phyloP scores from a whole-genome alignment of 1,140 invertebrate genomes.

The Tetraneura akinire region DNA sequence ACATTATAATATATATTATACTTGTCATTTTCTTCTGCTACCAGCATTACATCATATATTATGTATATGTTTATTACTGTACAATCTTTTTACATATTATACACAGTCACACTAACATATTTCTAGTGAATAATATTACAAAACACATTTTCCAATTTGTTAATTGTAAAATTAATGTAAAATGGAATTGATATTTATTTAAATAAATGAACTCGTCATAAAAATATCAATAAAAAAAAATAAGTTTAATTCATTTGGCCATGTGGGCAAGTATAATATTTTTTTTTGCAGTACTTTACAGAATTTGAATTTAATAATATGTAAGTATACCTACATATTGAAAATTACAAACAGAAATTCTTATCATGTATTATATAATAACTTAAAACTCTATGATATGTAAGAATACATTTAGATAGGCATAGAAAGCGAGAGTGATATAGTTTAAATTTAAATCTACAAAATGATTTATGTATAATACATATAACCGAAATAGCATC shows the following conservation, averaged over 20 bases:
- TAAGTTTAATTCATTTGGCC: neutral
- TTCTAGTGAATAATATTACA: too few relatives aligned
- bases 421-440: neutral
- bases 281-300: neutral
- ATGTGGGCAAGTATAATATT: slow-evolving; percentile 1
- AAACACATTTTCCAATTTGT: neutral
- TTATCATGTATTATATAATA: neutral
- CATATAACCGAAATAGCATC: neutral
- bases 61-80: neutral
- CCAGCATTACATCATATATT: neutral
- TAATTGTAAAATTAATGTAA: neutral
- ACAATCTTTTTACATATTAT: neutral
- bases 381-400: neutral
- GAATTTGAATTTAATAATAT: neutral
- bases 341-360: neutral
- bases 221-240: slow-evolving; percentile 12
- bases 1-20: slow-evolving; percentile 5
- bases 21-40: neutral
- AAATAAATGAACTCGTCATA: too few relatives aligned
- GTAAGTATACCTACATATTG: too few relatives aligned
- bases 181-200: neutral
- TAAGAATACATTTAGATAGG: neutral
- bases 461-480: neutral
- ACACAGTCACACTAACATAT: too few relatives aligned
- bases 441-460: neutral